phyloP scores from a whole-genome alignment of 2,888 invertebrate species.

The Drosophila trichaetosa region DNA sequence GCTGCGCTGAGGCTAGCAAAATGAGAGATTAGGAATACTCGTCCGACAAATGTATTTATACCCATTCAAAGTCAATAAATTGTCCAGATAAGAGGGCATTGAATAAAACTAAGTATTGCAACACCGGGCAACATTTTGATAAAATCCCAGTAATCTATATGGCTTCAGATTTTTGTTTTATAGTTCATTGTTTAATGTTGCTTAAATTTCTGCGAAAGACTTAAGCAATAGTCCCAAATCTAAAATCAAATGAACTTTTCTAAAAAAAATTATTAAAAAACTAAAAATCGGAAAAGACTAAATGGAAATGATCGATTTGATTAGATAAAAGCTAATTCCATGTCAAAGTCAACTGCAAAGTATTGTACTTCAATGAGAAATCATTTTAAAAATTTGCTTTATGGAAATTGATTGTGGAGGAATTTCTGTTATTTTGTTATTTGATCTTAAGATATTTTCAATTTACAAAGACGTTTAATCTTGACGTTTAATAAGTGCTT shows the following conservation, averaged over 20 bases:
- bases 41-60: slow-evolving; percentile 51
- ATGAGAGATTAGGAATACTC: not conserved
- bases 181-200: not conserved
- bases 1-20: slow-evolving; percentile 53
- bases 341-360: no score
- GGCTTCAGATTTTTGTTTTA: not conserved
- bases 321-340: no score
- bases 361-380: no score
- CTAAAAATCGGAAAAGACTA: not conserved
- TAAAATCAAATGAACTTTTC: not conserved
- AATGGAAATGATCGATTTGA: not conserved
- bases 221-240: not conserved
- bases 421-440: no score
- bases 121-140: slow-evolving; percentile 25
- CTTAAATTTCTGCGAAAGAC: not conserved
- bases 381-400: no score
- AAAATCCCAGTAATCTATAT: slow-evolving; percentile 41
- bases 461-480: no score
- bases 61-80: slow-evolving; percentile 38
- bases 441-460: no score
- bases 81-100: slow-evolving; percentile 43
- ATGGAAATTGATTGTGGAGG: no score
- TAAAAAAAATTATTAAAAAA: not conserved
- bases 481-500: no score
- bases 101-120: slow-evolving; percentile 12